Conservation (phyloP, 2,113 vertebrate genomes). For the Grantiella picta region DNA sequence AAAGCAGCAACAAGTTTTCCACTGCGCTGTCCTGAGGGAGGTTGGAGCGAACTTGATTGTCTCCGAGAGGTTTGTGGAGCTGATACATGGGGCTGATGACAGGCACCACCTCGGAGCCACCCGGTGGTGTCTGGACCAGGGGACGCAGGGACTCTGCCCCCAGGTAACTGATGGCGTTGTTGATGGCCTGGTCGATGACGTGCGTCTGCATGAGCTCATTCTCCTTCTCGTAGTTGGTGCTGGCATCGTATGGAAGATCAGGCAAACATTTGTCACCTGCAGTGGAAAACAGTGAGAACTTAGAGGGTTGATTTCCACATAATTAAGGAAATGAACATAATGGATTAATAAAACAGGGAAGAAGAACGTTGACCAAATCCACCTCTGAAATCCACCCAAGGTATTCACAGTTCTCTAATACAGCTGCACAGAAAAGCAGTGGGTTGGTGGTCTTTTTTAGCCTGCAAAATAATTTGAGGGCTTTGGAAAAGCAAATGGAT, state of each 20-base stretch:
- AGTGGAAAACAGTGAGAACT: slow-evolving; percentile 12
- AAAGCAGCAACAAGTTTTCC: slow-evolving; percentile 93
- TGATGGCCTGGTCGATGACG: slow-evolving; percentile 98
- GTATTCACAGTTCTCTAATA: neutral
- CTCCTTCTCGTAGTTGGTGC: slow-evolving; percentile 79
- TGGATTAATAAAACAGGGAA: neutral
- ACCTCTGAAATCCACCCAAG: neutral
- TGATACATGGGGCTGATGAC: slow-evolving; percentile 84
- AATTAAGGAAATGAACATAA: neutral
- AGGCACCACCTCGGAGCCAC: slow-evolving; percentile 78
- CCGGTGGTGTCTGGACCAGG: slow-evolving; percentile 90
- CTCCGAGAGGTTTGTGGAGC: slow-evolving; percentile 81
- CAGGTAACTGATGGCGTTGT: slow-evolving; percentile 96
- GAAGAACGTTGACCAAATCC: neutral
- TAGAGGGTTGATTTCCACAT: neutral
- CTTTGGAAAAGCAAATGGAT: neutral
- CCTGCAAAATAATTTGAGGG: neutral
- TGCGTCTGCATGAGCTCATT: slow-evolving; percentile 92
- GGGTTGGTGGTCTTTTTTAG: neutral
- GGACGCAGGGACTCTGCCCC: slow-evolving; percentile 95
- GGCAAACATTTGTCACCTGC: slow-evolving; percentile 92
- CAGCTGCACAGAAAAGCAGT: neutral
- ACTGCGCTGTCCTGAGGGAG: slow-evolving; percentile 89
- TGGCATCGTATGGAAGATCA: slow-evolving; percentile 85
- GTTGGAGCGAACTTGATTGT: slow-evolving; percentile 68